phyloP scores from a whole-genome alignment of 64 coral and sea anemone genomes.

The Actinia tenebrosa region DNA sequence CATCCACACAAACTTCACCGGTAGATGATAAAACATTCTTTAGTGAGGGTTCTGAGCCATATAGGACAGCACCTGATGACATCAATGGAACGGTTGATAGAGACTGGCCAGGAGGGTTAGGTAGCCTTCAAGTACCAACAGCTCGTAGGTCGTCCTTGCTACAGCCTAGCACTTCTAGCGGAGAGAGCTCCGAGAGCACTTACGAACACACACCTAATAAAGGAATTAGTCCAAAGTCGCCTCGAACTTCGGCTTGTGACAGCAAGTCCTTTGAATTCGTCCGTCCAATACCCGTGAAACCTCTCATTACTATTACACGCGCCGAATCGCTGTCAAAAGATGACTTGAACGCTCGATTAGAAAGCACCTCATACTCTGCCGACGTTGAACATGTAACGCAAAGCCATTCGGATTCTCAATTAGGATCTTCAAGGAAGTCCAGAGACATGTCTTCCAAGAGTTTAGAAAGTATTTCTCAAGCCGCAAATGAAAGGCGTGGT shows the following conservation, averaged over 20 bases:
- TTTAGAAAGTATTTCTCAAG: slow-evolving; percentile 48
- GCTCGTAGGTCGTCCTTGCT: slow-evolving; percentile 69
- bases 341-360: slow-evolving; percentile 71
- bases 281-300: slow-evolving; percentile 88
- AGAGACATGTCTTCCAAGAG: slow-evolving; percentile 42
- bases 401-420: slow-evolving; percentile 89
- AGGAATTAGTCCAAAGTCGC: slow-evolving; percentile 58
- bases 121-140: slow-evolving; percentile 60
- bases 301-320: slow-evolving; percentile 82
- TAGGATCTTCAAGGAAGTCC: slow-evolving; percentile 42
- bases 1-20: slow-evolving; percentile 80
- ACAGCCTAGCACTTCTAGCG: slow-evolving; percentile 82
- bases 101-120: slow-evolving; percentile 51
- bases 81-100: slow-evolving; percentile 48
- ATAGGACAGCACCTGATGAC: slow-evolving; percentile 92
- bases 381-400: slow-evolving; percentile 61
- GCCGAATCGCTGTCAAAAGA: slow-evolving; percentile 82
- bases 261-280: slow-evolving; percentile 99
- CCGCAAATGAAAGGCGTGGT: slow-evolving; percentile 50
- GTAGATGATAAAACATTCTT: slow-evolving; percentile 92
- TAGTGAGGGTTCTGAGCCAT: slow-evolving; percentile 81
- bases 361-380: slow-evolving; percentile 49
- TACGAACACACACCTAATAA: slow-evolving; percentile 78
- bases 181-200: slow-evolving; percentile 89
- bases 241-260: slow-evolving; percentile 54